phyloP scores from a whole-genome alignment of 2,797 vertebrate genomes.

The Myotis daubentonii region DNA sequence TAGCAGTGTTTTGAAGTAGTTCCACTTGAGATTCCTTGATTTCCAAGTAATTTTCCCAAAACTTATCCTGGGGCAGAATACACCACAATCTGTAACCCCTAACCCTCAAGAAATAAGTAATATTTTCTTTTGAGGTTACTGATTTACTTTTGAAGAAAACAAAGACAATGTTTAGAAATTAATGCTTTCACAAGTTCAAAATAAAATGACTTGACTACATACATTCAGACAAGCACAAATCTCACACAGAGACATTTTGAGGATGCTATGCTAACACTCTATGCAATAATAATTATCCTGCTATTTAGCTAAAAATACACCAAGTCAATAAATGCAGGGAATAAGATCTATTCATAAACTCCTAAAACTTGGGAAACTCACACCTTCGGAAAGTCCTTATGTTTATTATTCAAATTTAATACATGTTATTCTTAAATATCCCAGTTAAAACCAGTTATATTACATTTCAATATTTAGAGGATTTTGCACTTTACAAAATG shows the following conservation, averaged over 20 bases:
- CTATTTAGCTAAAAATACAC: neutral
- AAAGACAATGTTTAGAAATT: slow-evolving; percentile 6
- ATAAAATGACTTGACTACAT: slow-evolving; percentile 8
- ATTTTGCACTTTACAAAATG: slow-evolving; percentile 7
- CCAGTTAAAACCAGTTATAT: slow-evolving; percentile 18
- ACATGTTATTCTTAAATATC: slow-evolving; percentile 17
- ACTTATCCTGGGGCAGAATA: neutral
- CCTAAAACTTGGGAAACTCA: neutral
- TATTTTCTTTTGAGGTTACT: slow-evolving; percentile 28
- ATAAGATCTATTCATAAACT: slow-evolving; percentile 11
- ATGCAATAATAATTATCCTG: neutral
- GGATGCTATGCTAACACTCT: neutral
- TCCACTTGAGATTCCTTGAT: slow-evolving; percentile 5
- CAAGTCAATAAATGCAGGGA: slow-evolving; percentile 19
- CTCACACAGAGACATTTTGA: slow-evolving; percentile 12
- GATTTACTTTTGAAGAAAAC: neutral
- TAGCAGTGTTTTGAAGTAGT: slow-evolving; percentile 8
- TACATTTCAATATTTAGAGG: neutral
- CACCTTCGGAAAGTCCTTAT: neutral
- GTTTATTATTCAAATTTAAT: slow-evolving; percentile 18
- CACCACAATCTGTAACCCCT: neutral
- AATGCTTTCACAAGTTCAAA: slow-evolving; percentile 22
- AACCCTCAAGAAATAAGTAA: neutral
- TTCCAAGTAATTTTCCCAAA: slow-evolving; percentile 56
- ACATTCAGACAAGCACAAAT: neutral